A percentile compares a stretch with the other conserved stretches of the same genome.
Conservation (phyloP, 2,113 vertebrate genomes). For the Varanus komodoensis region DNA sequence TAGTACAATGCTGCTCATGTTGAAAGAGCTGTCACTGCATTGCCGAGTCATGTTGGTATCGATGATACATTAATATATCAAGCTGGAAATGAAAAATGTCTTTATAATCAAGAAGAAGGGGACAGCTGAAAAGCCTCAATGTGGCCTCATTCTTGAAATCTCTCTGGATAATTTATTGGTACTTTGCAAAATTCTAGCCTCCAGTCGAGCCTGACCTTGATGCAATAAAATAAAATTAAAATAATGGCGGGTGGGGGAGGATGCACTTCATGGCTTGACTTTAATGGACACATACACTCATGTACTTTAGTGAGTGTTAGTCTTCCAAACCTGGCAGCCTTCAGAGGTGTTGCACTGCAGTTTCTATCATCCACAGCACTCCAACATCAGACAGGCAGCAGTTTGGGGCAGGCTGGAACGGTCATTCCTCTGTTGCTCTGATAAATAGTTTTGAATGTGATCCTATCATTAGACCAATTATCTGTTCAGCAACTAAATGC, state of each 20-base stretch:
- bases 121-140: background rate
- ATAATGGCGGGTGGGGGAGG: background rate
- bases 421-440: background rate
- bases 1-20: background rate
- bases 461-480: background rate
- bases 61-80: slow-evolving; percentile 17
- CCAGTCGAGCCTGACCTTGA: background rate
- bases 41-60: background rate
- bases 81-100: slow-evolving; percentile 36
- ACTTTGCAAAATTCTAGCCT: background rate
- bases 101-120: slow-evolving; percentile 37
- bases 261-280: background rate
- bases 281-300: background rate
- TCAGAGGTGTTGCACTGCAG: background rate
- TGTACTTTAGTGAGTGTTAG: background rate
- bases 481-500: background rate
- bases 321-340: background rate
- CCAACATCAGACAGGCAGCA: background rate
- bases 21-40: slow-evolving; percentile 20
- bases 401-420: background rate
- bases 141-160: background rate
- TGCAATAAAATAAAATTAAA: background rate
- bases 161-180: background rate
- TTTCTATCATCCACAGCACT: background rate
- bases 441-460: background rate